These are phyloP conservation scores for Lasiurus borealis DNA, from an alignment of 2,113 vertebrate genomes.

Conservation along the genomic window DNA sequence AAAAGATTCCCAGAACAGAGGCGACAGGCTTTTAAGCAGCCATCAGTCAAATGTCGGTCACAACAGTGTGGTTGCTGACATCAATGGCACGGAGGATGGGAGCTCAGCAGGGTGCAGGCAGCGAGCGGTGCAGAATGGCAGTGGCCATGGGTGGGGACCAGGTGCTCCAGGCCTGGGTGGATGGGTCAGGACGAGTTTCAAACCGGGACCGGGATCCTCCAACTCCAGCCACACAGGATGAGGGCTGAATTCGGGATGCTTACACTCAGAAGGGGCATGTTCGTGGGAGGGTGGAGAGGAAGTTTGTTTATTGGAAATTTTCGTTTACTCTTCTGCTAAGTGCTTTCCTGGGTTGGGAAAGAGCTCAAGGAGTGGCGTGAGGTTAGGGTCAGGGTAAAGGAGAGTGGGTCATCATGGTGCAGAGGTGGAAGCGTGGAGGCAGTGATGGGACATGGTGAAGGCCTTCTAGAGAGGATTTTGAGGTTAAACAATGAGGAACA, in stretches of 20 bases:
- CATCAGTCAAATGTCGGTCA: not conserved
- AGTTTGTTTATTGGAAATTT: slow-evolving; percentile 10
- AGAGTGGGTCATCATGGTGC: not conserved
- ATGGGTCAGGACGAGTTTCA: not conserved
- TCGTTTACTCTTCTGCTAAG: not conserved
- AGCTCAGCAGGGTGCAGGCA: not conserved
- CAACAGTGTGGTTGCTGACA: not conserved
- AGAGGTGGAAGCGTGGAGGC: not conserved
- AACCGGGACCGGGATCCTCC: not conserved
- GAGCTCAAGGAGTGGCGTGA: not conserved
- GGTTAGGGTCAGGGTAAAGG: not conserved
- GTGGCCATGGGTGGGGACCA: not conserved
- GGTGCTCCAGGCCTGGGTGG: not conserved
- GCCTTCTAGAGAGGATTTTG: not conserved
- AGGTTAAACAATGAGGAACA: not conserved
- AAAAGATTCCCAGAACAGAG: not conserved
- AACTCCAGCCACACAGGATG: not conserved
- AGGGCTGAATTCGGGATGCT: not conserved
- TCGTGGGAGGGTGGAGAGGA: not conserved
- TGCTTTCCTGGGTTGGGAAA: not conserved
- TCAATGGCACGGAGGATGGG: not conserved
- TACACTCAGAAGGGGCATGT: not conserved
- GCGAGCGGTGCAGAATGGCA: not conserved
- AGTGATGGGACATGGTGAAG: not conserved
- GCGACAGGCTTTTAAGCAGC: not conserved